Conservation (phyloP, 2,113 vertebrate species). For the Salvelinus namaycush region DNA sequence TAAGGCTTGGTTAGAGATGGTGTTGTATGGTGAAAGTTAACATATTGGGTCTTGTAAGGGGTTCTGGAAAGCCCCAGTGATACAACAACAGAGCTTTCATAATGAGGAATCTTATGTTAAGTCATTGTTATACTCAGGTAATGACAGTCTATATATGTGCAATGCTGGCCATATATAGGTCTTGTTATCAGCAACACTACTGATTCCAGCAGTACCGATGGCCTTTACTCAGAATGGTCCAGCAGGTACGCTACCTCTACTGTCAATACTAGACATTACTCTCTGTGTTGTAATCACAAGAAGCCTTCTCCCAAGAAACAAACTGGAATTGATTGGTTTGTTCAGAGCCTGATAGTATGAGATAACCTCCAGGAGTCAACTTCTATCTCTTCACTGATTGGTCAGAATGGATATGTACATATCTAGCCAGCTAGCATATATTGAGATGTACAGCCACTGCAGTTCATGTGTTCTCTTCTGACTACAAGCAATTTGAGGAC, state of each 20-base stretch:
- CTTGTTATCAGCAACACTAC: neutral
- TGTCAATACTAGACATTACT: slow-evolving; percentile 10
- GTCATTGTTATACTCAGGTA: neutral
- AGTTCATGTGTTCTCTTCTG: neutral
- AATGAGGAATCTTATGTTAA: neutral
- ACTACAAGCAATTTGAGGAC: no score
- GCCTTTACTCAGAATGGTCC: slow-evolving; percentile 39
- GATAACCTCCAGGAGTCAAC: slow-evolving; percentile 26
- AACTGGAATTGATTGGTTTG: slow-evolving; percentile 38
- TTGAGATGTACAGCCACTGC: neutral
- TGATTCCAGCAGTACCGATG: slow-evolving; percentile 18
- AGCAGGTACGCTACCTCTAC: slow-evolving; percentile 8
- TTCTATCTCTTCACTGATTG: neutral
- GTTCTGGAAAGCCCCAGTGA: neutral
- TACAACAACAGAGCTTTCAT: neutral
- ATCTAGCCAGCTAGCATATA: neutral
- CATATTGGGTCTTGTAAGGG: neutral
- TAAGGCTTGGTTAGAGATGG: no score
- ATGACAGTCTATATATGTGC: neutral
- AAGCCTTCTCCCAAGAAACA: slow-evolving; percentile 12
- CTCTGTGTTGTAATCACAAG: neutral
- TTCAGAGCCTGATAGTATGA: slow-evolving; percentile 10
- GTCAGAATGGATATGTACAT: neutral
- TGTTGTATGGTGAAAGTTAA: no score
- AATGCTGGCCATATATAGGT: neutral